Conservation (phyloP, 2,888 invertebrate species). For the Aphidoletes aphidimyza region DNA sequence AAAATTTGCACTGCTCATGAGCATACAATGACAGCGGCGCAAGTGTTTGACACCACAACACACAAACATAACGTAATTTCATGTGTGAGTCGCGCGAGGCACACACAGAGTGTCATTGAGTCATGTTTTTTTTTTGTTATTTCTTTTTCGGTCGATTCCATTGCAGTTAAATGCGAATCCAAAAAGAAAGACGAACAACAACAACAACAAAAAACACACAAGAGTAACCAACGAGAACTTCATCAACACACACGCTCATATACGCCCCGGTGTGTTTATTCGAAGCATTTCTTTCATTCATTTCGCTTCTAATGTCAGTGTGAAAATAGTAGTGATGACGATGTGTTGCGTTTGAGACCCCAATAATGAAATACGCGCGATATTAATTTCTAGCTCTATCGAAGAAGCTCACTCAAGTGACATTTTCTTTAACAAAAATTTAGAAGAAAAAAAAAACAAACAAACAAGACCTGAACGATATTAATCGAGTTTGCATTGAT, state of each 20-base stretch:
- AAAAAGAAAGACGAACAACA: too few species aligned
- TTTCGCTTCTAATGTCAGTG: background rate
- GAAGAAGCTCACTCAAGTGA: too few species aligned
- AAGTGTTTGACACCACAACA: constrained; percentile 6
- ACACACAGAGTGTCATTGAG: constrained; percentile 12
- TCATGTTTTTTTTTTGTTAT: background rate
- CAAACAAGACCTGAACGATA: too few species aligned
- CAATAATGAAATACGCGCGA: constrained; percentile 4
- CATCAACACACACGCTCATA: background rate
- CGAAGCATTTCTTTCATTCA: too few species aligned
- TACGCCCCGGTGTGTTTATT: constrained; percentile 8
- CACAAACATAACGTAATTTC: background rate
- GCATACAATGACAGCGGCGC: constrained; percentile 4
- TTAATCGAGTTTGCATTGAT: constrained; percentile 19
- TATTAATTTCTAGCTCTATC: background rate
- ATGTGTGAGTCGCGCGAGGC: too few species aligned
- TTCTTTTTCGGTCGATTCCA: too few species aligned
- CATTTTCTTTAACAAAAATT: background rate
- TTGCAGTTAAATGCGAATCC: constrained; percentile 6
- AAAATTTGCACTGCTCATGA: background rate
- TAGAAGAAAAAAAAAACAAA: background rate
- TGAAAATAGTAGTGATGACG: constrained; percentile 8
- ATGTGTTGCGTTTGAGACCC: background rate
- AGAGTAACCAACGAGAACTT: too few species aligned
- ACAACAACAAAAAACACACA: too few species aligned